Conservation (phyloP, 2,888 invertebrate species). For the Mermis nigrescens region DNA sequence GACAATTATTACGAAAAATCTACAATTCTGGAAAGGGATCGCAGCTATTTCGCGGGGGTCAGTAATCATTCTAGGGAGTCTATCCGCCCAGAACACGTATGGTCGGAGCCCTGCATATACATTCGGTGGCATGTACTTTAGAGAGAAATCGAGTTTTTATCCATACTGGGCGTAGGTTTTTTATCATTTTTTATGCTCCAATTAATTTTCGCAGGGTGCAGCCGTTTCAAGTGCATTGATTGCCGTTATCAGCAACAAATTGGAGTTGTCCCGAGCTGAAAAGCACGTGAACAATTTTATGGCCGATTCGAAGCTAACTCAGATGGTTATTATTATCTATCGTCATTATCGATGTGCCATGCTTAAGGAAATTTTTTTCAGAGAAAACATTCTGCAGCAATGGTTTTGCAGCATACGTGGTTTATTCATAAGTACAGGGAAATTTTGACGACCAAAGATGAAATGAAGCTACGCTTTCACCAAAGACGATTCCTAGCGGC, state of each 20-base stretch:
- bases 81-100: too few relatives aligned
- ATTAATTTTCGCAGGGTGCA: conserved; percentile 55
- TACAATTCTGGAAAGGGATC: too few relatives aligned
- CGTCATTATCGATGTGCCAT: background rate
- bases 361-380: conserved; percentile 35
- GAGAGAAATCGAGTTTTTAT: too few relatives aligned
- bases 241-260: conserved; percentile 93
- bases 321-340: conserved; percentile 54
- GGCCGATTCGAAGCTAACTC: conserved; percentile 99
- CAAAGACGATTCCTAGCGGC: conserved; percentile 95
- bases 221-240: conserved; percentile 97
- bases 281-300: conserved; percentile 99
- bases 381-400: conserved; percentile 98
- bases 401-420: conserved; percentile 97
- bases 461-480: conserved; percentile 59
- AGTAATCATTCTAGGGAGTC: too few relatives aligned
- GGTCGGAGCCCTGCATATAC: too few relatives aligned
- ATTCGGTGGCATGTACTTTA: too few relatives aligned
- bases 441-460: conserved; percentile 11
- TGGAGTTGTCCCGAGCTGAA: conserved; percentile 95
- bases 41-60: too few relatives aligned
- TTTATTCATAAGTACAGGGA: conserved; percentile 90
- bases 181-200: background rate
- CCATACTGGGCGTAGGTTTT: too few relatives aligned
- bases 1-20: too few relatives aligned